Percentiles rank a stretch among this genome's conserved stretches.
phyloP scores from a whole-genome alignment of 2,888 invertebrate species.

The Chrysomela aeneicollis region DNA sequence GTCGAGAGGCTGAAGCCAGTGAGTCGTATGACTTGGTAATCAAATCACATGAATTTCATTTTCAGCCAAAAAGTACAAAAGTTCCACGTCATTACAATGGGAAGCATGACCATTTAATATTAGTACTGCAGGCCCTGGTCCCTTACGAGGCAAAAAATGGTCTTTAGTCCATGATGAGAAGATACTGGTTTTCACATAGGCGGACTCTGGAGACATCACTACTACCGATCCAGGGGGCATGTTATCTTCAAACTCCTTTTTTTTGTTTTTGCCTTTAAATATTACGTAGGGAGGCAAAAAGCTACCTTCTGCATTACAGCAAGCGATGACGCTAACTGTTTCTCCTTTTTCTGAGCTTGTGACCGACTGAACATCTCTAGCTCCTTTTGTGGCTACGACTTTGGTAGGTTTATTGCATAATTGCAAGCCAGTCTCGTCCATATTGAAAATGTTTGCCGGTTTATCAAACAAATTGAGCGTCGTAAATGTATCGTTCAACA shows the following conservation, averaged over 20 bases:
- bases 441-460: constrained; percentile 22
- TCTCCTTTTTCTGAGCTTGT: constrained; percentile 35
- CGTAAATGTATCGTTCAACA: neutral
- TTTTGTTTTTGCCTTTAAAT: constrained; percentile 39
- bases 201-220: constrained; percentile 39
- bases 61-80: constrained; percentile 37
- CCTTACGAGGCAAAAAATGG: constrained; percentile 48
- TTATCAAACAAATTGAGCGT: constrained; percentile 20
- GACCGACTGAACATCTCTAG: constrained; percentile 37
- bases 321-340: constrained; percentile 30
- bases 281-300: constrained; percentile 34
- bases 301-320: constrained; percentile 33
- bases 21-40: constrained; percentile 46
- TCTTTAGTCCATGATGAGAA: constrained; percentile 33
- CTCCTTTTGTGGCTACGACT: constrained; percentile 17
- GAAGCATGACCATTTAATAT: constrained; percentile 51
- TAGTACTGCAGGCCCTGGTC: constrained; percentile 45
- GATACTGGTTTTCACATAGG: constrained; percentile 37
- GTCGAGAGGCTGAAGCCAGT: constrained; percentile 25
- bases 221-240: constrained; percentile 40
- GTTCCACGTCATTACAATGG: constrained; percentile 37
- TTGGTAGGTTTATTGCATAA: constrained; percentile 24
- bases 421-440: constrained; percentile 28
- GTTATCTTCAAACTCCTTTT: constrained; percentile 34
- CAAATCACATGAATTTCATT: constrained; percentile 45